phyloP scores from a whole-genome alignment of 2,888 invertebrate genomes.

The Sicus ferrugineus region DNA sequence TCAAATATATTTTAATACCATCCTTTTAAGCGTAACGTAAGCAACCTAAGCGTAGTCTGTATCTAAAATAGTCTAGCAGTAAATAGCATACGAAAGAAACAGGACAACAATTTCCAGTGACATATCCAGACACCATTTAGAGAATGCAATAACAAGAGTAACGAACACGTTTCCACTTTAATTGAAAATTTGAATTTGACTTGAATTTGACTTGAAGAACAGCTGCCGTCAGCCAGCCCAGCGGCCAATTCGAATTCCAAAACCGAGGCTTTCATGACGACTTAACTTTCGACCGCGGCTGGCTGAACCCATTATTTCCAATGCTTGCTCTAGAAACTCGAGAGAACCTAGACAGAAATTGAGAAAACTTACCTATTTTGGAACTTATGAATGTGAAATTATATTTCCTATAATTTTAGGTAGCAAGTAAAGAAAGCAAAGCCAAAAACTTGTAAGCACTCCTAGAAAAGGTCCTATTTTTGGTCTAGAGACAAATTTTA shows the following conservation, averaged over 20 bases:
- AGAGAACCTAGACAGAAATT: background rate
- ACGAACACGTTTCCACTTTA: background rate
- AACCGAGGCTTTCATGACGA: background rate
- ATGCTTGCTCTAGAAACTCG: background rate
- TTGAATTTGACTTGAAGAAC: too few relatives aligned
- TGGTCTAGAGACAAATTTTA: slow-evolving; percentile 5
- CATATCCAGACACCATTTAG: slow-evolving; percentile 24
- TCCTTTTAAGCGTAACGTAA: slow-evolving; percentile 12
- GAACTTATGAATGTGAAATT: slow-evolving; percentile 17
- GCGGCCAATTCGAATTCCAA: background rate
- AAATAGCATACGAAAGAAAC: background rate
- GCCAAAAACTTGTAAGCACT: background rate
- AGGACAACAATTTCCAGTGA: slow-evolving; percentile 20
- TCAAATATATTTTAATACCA: slow-evolving; percentile 4
- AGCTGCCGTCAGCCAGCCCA: background rate
- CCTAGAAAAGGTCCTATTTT: slow-evolving; percentile 19
- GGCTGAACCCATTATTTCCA: background rate
- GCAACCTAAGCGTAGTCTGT: background rate
- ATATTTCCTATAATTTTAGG: slow-evolving; percentile 25
- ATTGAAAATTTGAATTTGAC: too few relatives aligned
- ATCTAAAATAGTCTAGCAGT: background rate
- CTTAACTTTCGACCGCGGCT: background rate
- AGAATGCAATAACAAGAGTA: slow-evolving; percentile 18
- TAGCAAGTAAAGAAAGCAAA: background rate
- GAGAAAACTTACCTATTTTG: slow-evolving; percentile 10